Conservation (phyloP, 2,113 vertebrate species). For the Lepus timidus region DNA sequence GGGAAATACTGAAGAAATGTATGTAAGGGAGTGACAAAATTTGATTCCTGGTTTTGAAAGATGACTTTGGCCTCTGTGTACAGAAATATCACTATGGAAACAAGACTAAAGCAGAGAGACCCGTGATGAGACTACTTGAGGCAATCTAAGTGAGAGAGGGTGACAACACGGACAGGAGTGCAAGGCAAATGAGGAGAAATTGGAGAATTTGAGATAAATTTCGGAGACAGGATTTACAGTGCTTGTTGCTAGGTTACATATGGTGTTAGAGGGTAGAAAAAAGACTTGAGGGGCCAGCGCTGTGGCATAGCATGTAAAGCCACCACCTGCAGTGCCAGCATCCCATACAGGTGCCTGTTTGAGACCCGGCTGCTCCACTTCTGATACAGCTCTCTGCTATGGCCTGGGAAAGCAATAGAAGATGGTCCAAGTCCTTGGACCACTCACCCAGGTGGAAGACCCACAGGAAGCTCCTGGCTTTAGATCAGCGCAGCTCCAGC, state of each 20-base stretch:
- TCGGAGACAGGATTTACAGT: background rate
- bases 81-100: background rate
- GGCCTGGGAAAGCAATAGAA: too few relatives aligned
- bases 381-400: too few relatives aligned
- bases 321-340: too few relatives aligned
- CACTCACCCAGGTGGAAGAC: too few relatives aligned
- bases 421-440: too few relatives aligned
- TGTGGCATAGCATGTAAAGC: too few relatives aligned
- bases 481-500: too few relatives aligned
- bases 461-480: too few relatives aligned
- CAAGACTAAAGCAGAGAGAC: slow-evolving; percentile 50
- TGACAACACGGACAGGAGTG: background rate
- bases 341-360: too few relatives aligned
- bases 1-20: slow-evolving; percentile 30
- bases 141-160: background rate
- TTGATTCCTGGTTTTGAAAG: slow-evolving; percentile 35
- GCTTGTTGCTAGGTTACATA: background rate
- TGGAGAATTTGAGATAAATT: background rate
- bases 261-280: background rate
- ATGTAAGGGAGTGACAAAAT: background rate
- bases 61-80: background rate
- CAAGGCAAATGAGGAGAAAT: background rate
- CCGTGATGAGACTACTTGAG: background rate
- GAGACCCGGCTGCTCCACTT: too few relatives aligned
- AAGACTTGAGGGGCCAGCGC: background rate